Evolutionary conservation across 2,113 vertebrate species (phyloP), one percentile per base, ranked within the genome.

Genomic region (Rhadina sibilatrix): DNA sequence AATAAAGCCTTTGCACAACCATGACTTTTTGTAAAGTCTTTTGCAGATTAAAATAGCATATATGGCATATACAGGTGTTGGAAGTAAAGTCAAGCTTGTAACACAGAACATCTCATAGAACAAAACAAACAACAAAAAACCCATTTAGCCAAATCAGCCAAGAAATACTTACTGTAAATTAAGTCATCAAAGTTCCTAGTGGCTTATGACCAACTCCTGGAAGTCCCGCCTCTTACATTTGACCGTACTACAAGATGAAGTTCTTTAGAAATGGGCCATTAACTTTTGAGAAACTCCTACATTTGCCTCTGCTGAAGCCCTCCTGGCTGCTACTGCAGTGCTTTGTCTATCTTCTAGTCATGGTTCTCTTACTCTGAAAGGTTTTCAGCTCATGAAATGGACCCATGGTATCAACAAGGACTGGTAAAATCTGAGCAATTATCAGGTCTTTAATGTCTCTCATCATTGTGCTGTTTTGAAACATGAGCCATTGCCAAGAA

Each of bases 291-390:
- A 90, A 65, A 54, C 17, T 4, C 21, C n/a, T 30, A 23, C 3
- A 23, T 47, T 59, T 46, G 23, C 11, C 52, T 33, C 52, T 53
- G 8, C 20, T 47, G 22, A 47, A 70, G 61, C 13, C 8, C 17
- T 66, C 31, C 57, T 66, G 40, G 33, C 18, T 37, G 8, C 18
- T n/a, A 38, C 60, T 61, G 50, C 25, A 74, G 35, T 2, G 4
- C 38, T 69, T 53, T 0, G 0, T n/a, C 37, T 65, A 0, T n/a
- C 83, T 75, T 68, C 53, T 23, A 30, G 19, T n/a, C 40, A 33
- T 0, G 1, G 31, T 27, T 16, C 15, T 76, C 49, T 60, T 40
- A 40, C 5, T 7, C 3, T 44, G 31, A 15, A 52, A 64, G 4
- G 20, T 46, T 91, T 72, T 23, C 53, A 57, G 23, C 49, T 80